Evolutionary conservation across 2,797 vertebrate species (phyloP).

Genomic region (Pseudomugil gertrudae): DNA sequence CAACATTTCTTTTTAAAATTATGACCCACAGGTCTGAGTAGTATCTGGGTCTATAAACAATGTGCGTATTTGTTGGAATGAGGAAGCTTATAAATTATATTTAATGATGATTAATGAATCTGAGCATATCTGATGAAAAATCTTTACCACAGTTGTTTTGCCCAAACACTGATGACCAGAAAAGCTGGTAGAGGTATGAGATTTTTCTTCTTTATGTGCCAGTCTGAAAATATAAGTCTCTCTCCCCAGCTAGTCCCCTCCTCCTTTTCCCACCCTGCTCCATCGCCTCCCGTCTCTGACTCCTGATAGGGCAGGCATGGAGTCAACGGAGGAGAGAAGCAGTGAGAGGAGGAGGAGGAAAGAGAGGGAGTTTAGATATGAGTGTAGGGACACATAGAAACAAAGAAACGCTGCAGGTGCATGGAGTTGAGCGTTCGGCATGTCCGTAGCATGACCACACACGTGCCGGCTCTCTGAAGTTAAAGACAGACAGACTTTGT

Average conservation of each 20-base stretch:
- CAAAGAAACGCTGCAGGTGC: slow-evolving; percentile 63
- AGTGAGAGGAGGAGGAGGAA: slow-evolving; percentile 36
- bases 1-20: background rate
- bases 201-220: slow-evolving; percentile 14
- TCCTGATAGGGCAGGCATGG: slow-evolving; percentile 71
- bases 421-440: slow-evolving; percentile 47
- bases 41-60: background rate
- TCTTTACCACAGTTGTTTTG: background rate
- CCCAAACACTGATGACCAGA: background rate
- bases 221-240: slow-evolving; percentile 21
- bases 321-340: slow-evolving; percentile 61
- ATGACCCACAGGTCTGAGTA: background rate
- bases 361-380: slow-evolving; percentile 52
- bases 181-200: background rate
- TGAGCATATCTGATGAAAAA: background rate
- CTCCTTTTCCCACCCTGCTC: slow-evolving; percentile 43
- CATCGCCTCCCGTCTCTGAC: slow-evolving; percentile 50
- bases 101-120: background rate
- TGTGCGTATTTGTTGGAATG: background rate
- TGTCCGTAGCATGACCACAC: slow-evolving; percentile 8
- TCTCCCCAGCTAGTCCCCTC: slow-evolving; percentile 51
- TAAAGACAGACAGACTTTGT: slow-evolving; percentile 28
- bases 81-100: background rate
- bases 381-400: slow-evolving; percentile 61
- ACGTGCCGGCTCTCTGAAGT: slow-evolving; percentile 14